These are phyloP conservation scores for Anticlea derivata DNA, from an alignment of 2,888 invertebrate genomes.

Conservation along the genomic window DNA sequence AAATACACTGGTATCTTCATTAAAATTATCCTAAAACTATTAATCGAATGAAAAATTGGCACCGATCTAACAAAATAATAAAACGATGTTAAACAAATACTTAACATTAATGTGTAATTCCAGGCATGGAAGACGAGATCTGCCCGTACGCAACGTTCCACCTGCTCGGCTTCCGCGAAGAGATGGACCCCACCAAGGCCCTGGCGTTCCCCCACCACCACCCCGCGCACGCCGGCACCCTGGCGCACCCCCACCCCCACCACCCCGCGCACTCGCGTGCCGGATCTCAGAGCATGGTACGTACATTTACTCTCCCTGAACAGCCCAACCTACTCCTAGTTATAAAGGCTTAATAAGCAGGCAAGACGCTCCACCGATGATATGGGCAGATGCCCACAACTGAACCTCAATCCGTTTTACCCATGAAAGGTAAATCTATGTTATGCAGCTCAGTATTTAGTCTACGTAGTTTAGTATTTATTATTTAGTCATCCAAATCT, in stretches of 20 bases:
- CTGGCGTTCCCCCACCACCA: slow-evolving; percentile 95
- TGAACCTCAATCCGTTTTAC: too few species aligned
- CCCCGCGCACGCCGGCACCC: slow-evolving; percentile 89
- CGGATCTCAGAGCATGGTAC: slow-evolving; percentile 94
- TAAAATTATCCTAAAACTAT: too few species aligned
- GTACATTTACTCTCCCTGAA: slow-evolving; percentile 39
- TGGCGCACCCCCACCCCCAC: slow-evolving; percentile 90
- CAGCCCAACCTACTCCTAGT: too few species aligned
- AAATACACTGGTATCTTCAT: too few species aligned
- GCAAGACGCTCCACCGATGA: too few species aligned
- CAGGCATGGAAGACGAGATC: slow-evolving; percentile 98
- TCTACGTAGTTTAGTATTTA: too few species aligned
- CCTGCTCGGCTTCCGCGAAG: slow-evolving; percentile 96
- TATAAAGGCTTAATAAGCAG: too few species aligned
- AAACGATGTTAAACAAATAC: neutral
- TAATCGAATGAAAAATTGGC: too few species aligned
- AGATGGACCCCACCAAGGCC: slow-evolving; percentile 96
- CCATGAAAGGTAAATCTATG: too few species aligned
- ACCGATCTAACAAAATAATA: neutral
- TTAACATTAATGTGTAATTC: neutral
- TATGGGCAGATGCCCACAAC: too few species aligned
- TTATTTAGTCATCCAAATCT: too few species aligned
- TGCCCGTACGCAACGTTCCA: slow-evolving; percentile 99
- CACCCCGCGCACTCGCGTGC: slow-evolving; percentile 92
- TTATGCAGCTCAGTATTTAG: too few species aligned